Conservation (phyloP, 2,888 invertebrate genomes). For the Periphyllus acericola region DNA sequence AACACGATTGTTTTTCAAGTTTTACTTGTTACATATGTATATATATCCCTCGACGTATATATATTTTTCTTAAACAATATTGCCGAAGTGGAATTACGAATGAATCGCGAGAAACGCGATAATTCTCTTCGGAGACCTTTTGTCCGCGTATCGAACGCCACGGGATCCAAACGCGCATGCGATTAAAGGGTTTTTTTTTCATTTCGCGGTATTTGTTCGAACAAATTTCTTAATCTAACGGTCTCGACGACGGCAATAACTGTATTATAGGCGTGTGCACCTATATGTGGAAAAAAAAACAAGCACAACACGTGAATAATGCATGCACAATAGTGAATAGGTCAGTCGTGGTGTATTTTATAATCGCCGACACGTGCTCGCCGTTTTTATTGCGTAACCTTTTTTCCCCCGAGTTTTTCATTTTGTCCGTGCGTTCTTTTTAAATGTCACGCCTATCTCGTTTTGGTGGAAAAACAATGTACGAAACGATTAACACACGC, state of each 20-base stretch:
- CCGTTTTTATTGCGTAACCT: slow-evolving; percentile 13
- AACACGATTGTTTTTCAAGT: slow-evolving; percentile 1
- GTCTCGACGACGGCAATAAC: neutral
- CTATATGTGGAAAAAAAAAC: neutral
- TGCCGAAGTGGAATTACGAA: too few species aligned
- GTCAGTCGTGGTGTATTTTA: neutral
- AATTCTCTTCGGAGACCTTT: neutral
- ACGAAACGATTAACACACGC: neutral
- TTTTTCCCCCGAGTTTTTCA: neutral
- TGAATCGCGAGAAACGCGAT: neutral
- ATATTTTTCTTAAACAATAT: too few species aligned
- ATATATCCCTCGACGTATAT: neutral
- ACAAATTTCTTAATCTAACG: neutral
- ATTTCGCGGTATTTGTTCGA: neutral
- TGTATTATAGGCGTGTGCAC: neutral
- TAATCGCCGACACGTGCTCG: slow-evolving; percentile 28
- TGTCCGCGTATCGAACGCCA: neutral
- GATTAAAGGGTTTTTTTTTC: neutral
- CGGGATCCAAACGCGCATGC: neutral
- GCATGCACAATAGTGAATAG: slow-evolving; percentile 1
- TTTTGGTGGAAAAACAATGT: slow-evolving; percentile 22
- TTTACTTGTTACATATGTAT: neutral
- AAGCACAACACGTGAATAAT: neutral
- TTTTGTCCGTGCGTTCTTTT: slow-evolving; percentile 30
- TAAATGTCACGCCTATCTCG: neutral